Percentiles rank a stretch among this genome's conserved stretches.
phyloP scores from a whole-genome alignment of 1,140 invertebrate species.

The Achroia grisella region DNA sequence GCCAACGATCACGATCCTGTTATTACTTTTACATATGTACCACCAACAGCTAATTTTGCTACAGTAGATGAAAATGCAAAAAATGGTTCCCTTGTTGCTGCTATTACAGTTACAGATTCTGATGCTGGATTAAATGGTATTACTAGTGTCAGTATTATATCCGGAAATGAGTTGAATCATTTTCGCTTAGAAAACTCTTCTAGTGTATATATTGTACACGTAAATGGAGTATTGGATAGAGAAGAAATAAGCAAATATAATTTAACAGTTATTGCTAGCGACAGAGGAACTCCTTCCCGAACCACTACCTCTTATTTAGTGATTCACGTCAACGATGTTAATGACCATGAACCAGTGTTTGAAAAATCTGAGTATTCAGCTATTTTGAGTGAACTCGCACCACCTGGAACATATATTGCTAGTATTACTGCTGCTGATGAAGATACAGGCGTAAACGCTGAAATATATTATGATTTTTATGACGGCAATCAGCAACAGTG shows the following conservation, averaged over 20 bases:
- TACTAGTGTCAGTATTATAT: constrained; percentile 86
- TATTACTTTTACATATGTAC: constrained; percentile 93
- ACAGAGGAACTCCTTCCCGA: constrained; percentile 88
- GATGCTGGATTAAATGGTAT: constrained; percentile 94
- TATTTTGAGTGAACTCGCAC: constrained; percentile 89
- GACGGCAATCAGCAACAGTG: constrained; percentile 90
- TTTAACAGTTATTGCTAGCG: constrained; percentile 91
- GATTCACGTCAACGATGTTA: constrained; percentile 95
- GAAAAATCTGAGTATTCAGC: constrained; percentile 94
- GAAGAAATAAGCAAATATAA: constrained; percentile 95
- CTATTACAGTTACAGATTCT: constrained; percentile 92
- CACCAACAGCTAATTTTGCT: constrained; percentile 85
- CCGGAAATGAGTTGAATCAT: constrained; percentile 93
- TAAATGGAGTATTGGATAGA: constrained; percentile 92
- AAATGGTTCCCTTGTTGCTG: constrained; percentile 92
- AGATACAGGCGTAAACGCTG: constrained; percentile 92
- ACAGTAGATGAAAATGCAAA: constrained; percentile 95
- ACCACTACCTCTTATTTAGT: constrained; percentile 90
- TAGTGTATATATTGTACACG: constrained; percentile 91
- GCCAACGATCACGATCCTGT: constrained; percentile 96
- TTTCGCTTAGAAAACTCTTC: constrained; percentile 90
- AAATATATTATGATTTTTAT: constrained; percentile 90
- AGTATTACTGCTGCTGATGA: constrained; percentile 93
- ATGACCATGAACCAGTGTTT: constrained; percentile 96
- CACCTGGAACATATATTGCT: constrained; percentile 89